phyloP scores from a whole-genome alignment of 2,888 invertebrate genomes.

The Halocaridina rubra region DNA sequence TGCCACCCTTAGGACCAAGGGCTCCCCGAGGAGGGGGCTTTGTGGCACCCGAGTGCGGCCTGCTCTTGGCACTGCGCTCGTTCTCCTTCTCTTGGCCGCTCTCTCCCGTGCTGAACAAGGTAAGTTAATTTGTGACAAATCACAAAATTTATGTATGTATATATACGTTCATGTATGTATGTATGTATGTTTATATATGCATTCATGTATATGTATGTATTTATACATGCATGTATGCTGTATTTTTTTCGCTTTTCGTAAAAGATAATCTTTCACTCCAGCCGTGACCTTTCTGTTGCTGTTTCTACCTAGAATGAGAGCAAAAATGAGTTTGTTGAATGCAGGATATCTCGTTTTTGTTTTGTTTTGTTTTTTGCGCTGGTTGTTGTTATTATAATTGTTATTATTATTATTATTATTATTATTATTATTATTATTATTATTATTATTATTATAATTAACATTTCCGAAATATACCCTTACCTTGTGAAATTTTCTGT shows the following conservation, averaged over 20 bases:
- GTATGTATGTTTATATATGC: not conserved
- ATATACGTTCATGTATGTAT: not conserved
- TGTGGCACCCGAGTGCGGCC: not conserved
- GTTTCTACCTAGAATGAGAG: no score
- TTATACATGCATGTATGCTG: not conserved
- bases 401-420: no score
- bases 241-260: not conserved
- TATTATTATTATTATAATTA: no score
- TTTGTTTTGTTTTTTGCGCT: no score
- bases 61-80: not conserved
- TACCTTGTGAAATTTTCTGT: no score
- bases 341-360: no score
- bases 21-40: slow-evolving; percentile 9
- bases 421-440: no score
- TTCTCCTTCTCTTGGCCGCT: slow-evolving; percentile 5
- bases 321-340: no score
- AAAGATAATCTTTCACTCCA: no score
- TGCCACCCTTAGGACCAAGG: slow-evolving; percentile 40
- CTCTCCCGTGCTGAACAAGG: slow-evolving; percentile 33
- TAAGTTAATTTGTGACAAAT: not conserved
- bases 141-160: not conserved
- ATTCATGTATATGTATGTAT: not conserved
- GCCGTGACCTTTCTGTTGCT: no score
- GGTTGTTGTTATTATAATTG: no score
- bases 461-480: no score